Conservation (phyloP, 2,797 vertebrate genomes). For the Gorsachius magnificus region DNA sequence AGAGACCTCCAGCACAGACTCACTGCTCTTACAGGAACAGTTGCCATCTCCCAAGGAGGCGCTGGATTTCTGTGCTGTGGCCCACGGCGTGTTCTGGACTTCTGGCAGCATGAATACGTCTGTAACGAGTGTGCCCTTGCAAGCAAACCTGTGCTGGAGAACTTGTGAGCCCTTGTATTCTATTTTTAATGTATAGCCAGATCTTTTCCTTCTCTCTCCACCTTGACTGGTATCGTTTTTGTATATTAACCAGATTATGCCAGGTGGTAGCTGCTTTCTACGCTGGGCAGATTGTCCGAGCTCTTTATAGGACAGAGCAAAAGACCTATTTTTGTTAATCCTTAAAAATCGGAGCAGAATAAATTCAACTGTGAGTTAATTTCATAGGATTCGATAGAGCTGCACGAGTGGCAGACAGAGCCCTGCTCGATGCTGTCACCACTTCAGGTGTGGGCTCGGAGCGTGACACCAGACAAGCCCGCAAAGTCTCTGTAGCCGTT, state of each 20-base stretch:
- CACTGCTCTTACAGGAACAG: background rate
- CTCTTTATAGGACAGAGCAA: background rate
- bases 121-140: background rate
- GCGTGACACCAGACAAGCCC: fast-evolving
- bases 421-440: fast-evolving
- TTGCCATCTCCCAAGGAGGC: background rate
- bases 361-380: fast-evolving
- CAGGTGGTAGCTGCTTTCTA: background rate
- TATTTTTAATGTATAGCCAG: fast-evolving
- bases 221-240: background rate
- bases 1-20: background rate
- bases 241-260: background rate
- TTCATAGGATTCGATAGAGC: fast-evolving
- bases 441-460: background rate
- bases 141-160: background rate
- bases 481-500: fast-evolving
- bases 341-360: background rate
- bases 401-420: fast-evolving
- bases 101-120: background rate
- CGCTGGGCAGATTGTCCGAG: background rate
- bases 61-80: background rate
- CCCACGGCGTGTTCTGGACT: fast-evolving
- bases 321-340: background rate
- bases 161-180: background rate
- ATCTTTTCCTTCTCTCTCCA: background rate